Conservation (phyloP, 2,113 vertebrate species). For the Leptobrachium leishanense region DNA sequence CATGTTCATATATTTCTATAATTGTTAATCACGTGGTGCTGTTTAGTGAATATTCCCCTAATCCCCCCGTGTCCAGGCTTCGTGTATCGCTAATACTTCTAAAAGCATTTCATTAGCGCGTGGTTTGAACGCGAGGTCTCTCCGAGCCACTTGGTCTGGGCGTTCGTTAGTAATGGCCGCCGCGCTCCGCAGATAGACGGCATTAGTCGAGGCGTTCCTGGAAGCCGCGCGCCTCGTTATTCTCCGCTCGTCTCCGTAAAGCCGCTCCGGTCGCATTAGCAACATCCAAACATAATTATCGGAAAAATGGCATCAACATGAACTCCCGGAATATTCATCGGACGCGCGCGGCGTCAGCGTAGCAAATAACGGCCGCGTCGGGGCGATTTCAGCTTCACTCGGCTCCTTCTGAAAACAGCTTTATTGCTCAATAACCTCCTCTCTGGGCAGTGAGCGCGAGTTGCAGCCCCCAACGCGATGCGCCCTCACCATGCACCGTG, state of each 20-base stretch:
- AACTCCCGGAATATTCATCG: not conserved
- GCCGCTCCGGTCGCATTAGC: not conserved
- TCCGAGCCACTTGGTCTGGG: not conserved
- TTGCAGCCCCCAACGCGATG: too few relatives aligned
- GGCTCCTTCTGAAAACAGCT: not conserved
- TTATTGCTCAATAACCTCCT: too few relatives aligned
- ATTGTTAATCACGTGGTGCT: too few relatives aligned
- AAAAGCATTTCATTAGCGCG: constrained; percentile 16
- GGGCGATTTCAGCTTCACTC: not conserved
- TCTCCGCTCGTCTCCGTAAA: not conserved
- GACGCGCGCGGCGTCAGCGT: too few relatives aligned
- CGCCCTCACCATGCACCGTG: too few relatives aligned
- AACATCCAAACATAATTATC: not conserved
- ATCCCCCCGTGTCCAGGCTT: too few relatives aligned
- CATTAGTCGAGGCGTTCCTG: not conserved
- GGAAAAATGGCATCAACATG: not conserved
- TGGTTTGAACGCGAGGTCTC: constrained; percentile 3
- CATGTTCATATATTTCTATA: too few relatives aligned
- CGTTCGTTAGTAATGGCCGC: constrained; percentile 5
- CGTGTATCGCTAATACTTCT: not conserved
- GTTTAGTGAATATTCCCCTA: too few relatives aligned
- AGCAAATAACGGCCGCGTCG: not conserved
- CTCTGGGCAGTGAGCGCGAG: too few relatives aligned
- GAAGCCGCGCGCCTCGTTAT: not conserved
- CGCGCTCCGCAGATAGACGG: not conserved